phyloP scores from a whole-genome alignment of 30 jellyfish, hydroid and myxozoan genomes.

The Pelagia noctiluca region DNA sequence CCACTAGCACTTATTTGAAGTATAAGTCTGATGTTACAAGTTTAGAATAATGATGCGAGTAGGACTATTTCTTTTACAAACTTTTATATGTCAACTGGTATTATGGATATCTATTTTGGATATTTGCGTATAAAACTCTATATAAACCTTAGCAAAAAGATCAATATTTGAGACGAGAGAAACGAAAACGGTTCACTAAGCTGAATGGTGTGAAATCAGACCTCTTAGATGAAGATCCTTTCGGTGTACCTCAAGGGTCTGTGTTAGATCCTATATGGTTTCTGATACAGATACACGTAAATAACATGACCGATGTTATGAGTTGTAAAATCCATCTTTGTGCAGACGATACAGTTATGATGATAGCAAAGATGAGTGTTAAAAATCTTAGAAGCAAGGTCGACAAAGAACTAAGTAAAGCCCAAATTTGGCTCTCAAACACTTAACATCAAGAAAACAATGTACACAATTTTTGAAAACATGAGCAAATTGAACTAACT shows the following conservation, averaged over 20 bases:
- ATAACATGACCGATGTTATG: not conserved
- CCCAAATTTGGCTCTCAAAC: constrained; percentile 40
- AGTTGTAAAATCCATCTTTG: constrained; percentile 24
- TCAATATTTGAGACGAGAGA: too few relatives aligned
- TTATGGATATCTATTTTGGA: too few relatives aligned
- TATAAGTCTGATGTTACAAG: too few relatives aligned
- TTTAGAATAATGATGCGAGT: too few relatives aligned
- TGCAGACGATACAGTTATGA: constrained; percentile 41
- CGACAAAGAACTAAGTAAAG: constrained; percentile 10
- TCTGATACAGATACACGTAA: constrained; percentile 30
- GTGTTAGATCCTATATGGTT: constrained; percentile 38
- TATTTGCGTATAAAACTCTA: too few relatives aligned
- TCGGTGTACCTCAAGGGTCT: constrained; percentile 40
- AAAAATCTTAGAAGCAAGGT: constrained; percentile 30
- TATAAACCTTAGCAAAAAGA: too few relatives aligned
- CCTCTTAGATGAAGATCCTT: constrained; percentile 10
- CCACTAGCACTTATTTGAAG: too few relatives aligned
- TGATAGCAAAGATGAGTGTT: constrained; percentile 30
- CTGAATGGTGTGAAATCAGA: constrained; percentile 23
- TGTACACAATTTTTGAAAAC: not conserved
- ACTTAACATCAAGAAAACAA: too few relatives aligned
- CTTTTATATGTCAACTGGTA: too few relatives aligned
- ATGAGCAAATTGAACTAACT: not conserved
- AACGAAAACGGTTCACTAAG: constrained; percentile 23
- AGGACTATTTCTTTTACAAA: too few relatives aligned